phyloP scores from a whole-genome alignment of 2,797 vertebrate species.

The Crax fasciolata region DNA sequence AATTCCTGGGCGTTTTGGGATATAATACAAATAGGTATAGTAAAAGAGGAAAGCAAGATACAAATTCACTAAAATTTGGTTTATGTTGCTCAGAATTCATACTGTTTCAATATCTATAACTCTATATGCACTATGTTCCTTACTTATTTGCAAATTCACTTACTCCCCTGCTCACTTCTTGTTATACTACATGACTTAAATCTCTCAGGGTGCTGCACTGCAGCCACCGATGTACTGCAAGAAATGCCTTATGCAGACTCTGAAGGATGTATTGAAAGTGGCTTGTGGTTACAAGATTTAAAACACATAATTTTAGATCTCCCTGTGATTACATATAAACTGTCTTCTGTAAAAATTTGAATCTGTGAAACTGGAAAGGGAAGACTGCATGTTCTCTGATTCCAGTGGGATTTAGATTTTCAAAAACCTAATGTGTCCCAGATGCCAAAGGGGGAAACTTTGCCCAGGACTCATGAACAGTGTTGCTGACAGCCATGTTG shows the following conservation, averaged over 20 bases:
- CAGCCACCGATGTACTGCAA: not conserved
- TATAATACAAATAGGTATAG: not conserved
- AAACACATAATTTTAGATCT: not conserved
- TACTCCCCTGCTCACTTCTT: not conserved
- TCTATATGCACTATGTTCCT: not conserved
- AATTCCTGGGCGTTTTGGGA: not conserved
- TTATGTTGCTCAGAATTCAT: not conserved
- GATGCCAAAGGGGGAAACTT: not conserved
- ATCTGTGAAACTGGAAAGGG: not conserved
- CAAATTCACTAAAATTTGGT: not conserved
- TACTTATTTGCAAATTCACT: constrained; percentile 15
- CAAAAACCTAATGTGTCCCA: not conserved
- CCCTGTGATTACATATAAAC: not conserved
- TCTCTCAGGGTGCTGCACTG: not conserved
- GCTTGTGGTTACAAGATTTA: not conserved
- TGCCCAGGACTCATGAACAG: not conserved
- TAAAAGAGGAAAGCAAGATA: not conserved
- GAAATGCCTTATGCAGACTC: not conserved
- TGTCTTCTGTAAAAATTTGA: not conserved
- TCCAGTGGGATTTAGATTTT: not conserved
- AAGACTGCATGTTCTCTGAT: not conserved
- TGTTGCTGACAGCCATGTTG: not conserved
- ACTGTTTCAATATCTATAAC: not conserved
- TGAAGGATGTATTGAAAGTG: not conserved
- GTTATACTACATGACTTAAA: not conserved